A percentile compares a stretch with the other conserved stretches of the same genome.
phyloP scores from a whole-genome alignment of 2,113 vertebrate genomes.

The Panthera leo region DNA sequence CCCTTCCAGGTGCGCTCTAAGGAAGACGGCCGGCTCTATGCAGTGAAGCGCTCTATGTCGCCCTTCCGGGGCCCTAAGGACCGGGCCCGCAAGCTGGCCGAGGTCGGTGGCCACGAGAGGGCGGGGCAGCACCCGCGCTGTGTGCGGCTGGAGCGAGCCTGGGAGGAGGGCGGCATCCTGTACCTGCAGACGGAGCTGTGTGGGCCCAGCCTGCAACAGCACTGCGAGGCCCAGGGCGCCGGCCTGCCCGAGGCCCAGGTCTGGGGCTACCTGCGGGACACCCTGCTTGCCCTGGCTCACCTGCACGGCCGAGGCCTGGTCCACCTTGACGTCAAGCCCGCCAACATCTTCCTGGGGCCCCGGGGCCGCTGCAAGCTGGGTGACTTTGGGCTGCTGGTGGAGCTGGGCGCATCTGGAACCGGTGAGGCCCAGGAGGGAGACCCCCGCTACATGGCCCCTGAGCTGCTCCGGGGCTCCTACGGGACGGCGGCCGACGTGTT shows the following conservation, averaged over 20 bases:
- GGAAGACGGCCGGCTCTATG: conserved; percentile 88
- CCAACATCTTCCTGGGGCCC: conserved; percentile 91
- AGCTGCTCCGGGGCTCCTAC: conserved; percentile 89
- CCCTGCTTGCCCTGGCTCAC: conserved; percentile 89
- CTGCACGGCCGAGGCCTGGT: conserved; percentile 88
- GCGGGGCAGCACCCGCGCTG: conserved; percentile 90
- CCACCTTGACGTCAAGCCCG: conserved; percentile 93
- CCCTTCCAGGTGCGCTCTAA: conserved; percentile 87
- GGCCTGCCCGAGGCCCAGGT: conserved; percentile 86
- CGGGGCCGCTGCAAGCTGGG: conserved; percentile 91
- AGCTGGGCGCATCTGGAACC: conserved; percentile 77
- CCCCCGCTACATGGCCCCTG: conserved; percentile 94
- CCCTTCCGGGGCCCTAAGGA: conserved; percentile 91
- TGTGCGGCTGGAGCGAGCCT: conserved; percentile 89
- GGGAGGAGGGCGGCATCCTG: conserved; percentile 91
- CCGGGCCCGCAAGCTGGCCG: conserved; percentile 87
- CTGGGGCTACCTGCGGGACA: conserved; percentile 91
- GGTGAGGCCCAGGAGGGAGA: conserved; percentile 91
- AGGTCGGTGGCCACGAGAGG: conserved; percentile 91
- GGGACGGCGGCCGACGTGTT: conserved; percentile 92
- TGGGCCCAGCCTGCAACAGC: conserved; percentile 88
- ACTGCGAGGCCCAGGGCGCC: conserved; percentile 85
- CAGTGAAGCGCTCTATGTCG: conserved; percentile 90
- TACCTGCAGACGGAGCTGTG: conserved; percentile 95
- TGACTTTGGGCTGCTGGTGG: conserved; percentile 92